A percentile compares a stretch with the other conserved stretches of the same genome.
phyloP scores from a whole-genome alignment of 2,797 vertebrate genomes.

The Acanthurus leucopareius region DNA sequence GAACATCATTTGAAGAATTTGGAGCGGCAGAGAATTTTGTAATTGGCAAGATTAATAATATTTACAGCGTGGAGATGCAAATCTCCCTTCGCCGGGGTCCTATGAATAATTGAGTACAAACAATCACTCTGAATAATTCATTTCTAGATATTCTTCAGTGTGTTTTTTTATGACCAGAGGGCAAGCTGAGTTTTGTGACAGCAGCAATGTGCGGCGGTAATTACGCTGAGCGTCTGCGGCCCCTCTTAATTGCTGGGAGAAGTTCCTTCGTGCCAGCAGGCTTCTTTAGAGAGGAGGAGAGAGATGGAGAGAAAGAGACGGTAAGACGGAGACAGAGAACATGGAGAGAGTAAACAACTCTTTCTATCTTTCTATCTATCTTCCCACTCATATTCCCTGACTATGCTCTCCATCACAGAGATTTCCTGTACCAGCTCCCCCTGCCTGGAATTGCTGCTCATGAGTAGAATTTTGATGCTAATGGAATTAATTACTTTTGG shows the following conservation, averaged over 20 bases:
- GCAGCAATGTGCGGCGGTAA: slow-evolving; percentile 83
- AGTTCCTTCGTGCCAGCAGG: slow-evolving; percentile 81
- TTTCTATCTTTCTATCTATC: slow-evolving; percentile 54
- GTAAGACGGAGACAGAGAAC: slow-evolving; percentile 59
- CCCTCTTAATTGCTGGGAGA: slow-evolving; percentile 85
- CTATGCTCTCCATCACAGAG: slow-evolving; percentile 61
- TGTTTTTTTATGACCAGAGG: slow-evolving; percentile 85
- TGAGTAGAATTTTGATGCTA: slow-evolving; percentile 85
- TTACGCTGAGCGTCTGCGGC: slow-evolving; percentile 81
- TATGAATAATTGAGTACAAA: slow-evolving; percentile 88
- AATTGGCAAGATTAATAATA: slow-evolving; percentile 89
- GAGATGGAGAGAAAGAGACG: slow-evolving; percentile 37
- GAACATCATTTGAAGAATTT: slow-evolving; percentile 84
- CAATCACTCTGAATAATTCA: slow-evolving; percentile 89
- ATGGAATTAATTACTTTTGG: slow-evolving; percentile 86
- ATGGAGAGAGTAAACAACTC: slow-evolving; percentile 73
- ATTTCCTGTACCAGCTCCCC: slow-evolving; percentile 66
- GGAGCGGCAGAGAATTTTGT: slow-evolving; percentile 85
- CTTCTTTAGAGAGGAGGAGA: slow-evolving; percentile 65
- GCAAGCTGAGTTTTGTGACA: slow-evolving; percentile 85
- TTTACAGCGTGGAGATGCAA: slow-evolving; percentile 86
- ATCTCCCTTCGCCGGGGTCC: slow-evolving; percentile 80
- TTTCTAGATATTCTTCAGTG: slow-evolving; percentile 87
- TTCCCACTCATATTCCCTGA: slow-evolving; percentile 64
- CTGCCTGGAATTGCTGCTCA: slow-evolving; percentile 71